A percentile compares a stretch with the other conserved stretches of the same genome.
Evolutionary conservation across 2,888 invertebrate genomes (phyloP).

Genomic region (Nemoura dubitans): DNA sequence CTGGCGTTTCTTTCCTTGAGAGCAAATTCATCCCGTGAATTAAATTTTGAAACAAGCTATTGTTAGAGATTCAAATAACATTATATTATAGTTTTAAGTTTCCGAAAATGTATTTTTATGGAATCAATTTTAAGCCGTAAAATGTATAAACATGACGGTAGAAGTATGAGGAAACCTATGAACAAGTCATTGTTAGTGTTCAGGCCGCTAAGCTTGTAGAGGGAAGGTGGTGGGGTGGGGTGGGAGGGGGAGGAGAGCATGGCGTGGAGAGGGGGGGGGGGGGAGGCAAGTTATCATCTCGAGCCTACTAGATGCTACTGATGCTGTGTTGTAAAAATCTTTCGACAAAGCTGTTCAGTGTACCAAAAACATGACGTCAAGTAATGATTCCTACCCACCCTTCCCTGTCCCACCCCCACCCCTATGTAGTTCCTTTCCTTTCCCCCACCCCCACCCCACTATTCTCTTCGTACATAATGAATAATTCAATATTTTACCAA

Average conservation of each 20-base stretch:
- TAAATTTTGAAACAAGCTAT: no score
- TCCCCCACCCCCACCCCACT: not conserved
- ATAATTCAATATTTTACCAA: conserved; percentile 40
- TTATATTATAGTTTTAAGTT: not conserved
- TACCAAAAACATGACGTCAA: conserved; percentile 58
- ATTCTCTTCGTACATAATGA: conserved; percentile 34
- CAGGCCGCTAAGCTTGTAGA: conserved; percentile 14
- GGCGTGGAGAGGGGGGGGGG: not conserved
- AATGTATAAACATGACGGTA: conserved; percentile 15
- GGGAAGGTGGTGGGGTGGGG: not conserved
- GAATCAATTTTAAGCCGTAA: conserved; percentile 29
- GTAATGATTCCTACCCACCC: conserved; percentile 61
- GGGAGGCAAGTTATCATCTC: conserved; percentile 10
- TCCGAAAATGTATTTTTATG: not conserved
- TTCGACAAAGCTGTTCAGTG: conserved; percentile 59
- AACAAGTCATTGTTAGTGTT: conserved; percentile 32
- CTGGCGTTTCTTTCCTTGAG: no score
- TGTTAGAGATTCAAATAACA: not conserved
- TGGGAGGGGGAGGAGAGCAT: not conserved
- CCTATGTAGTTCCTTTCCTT: not conserved
- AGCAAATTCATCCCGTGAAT: no score
- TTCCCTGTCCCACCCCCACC: not conserved
- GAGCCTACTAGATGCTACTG: conserved; percentile 16
- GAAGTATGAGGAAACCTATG: not conserved
- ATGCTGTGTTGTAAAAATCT: conserved; percentile 41